Base-by-base conservation (phyloP, 2,797 vertebrate species). In the Cryptoprocta ferox region DNA sequence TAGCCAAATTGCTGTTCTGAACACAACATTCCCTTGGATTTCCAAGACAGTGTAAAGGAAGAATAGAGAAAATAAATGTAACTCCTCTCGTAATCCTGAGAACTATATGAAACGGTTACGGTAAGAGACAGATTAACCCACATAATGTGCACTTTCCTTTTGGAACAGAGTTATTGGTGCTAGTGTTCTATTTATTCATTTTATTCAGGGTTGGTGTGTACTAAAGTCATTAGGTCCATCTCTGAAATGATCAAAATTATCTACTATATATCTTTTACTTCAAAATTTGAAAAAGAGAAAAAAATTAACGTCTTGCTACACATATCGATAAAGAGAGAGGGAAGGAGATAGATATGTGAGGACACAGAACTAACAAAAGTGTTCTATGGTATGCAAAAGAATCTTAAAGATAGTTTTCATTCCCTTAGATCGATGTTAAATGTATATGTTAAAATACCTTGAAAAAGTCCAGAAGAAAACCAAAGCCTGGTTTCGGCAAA, bases 1-100 rank as follows among this genome's bases (percentile, higher is more conserved):
- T 26, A 95, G 26, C 66, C 53, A 94, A 28, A 97, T 13, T 61
- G 66, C 78, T 89, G 10, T 71, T 85, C 14, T 37, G 68, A 96
- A 94, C 19, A 82, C 2, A 21, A 39, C 87, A 24, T 10, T 39
- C 56, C 8, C 50, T 32, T 26, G 32, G 66, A 53, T 68, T 93
- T 63, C 71, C 35, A 78, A 78, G 73, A 61, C 42, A 48, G 92
- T 14, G 7, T 21, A 42, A 21, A 73, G 30, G 35, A 85, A 84
- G 32, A 56, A 5, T 18, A 6, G 39, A 81, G 70, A 42, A 95
- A 89, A 90, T 56, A 86, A 66, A 65, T 48, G 48, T 7, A 89
- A 63, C 16, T 50, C 79, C 35, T 68, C 48, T 88, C 16, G 21
- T 42, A n/a, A 86, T n/a, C 50, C 48, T 71, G 79, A 89, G 80